Conservation (phyloP, 2,888 invertebrate genomes). For the Hedychridium roseum region DNA sequence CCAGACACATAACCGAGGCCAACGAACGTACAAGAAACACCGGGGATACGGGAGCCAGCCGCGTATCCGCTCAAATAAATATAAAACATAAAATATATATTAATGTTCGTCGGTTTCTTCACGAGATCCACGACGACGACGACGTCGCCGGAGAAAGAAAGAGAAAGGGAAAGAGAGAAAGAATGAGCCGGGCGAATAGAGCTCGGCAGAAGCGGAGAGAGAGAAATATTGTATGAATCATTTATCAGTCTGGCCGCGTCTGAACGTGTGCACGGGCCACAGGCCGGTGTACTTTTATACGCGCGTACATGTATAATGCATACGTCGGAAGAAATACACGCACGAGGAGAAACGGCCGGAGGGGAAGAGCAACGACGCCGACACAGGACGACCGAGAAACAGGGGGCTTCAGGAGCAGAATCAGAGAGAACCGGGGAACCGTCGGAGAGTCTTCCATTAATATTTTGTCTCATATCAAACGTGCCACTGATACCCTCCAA, state of each 20-base stretch:
- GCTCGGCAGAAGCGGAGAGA: constrained; percentile 31
- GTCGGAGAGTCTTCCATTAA: no score
- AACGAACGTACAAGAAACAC: neutral
- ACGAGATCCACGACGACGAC: constrained; percentile 36
- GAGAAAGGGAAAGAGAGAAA: constrained; percentile 9
- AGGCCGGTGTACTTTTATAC: constrained; percentile 19
- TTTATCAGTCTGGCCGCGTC: constrained; percentile 57
- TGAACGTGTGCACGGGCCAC: constrained; percentile 18
- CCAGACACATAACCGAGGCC: no score
- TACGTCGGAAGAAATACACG: no score
- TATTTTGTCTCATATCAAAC: no score
- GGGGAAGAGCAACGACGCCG: no score
- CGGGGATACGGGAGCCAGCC: constrained; percentile 7
- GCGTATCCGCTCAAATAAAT: constrained; percentile 39
- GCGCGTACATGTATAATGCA: constrained; percentile 6
- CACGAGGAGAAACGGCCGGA: no score
- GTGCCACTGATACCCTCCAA: no score
- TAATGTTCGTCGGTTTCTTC: constrained; percentile 51
- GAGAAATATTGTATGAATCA: constrained; percentile 55
- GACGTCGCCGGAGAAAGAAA: constrained; percentile 29
- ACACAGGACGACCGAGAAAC: no score
- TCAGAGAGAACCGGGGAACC: no score
- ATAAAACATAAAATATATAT: constrained; percentile 49
- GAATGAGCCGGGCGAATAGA: constrained; percentile 20
- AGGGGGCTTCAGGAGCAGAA: no score